A percentile compares a stretch with the other conserved stretches of the same genome.
Conservation (phyloP, 2,888 invertebrate species). For the Troilus luridus region DNA sequence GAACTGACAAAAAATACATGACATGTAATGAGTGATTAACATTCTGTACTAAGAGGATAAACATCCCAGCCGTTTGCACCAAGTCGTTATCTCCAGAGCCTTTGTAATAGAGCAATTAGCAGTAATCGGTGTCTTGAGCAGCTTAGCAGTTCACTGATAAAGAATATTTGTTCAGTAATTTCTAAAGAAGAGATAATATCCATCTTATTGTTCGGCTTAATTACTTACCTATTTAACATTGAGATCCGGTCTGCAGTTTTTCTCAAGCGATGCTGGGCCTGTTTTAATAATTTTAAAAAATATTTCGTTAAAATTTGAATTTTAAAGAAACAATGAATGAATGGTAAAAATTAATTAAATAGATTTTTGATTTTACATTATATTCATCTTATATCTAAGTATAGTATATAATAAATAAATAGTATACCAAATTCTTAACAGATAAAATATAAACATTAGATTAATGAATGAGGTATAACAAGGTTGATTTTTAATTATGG, state of each 20-base stretch:
- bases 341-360: no score
- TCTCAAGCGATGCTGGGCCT: neutral
- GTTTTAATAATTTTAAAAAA: no score
- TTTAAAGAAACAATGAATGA: no score
- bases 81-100: neutral
- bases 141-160: neutral
- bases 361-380: no score
- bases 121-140: neutral
- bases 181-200: neutral
- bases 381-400: no score
- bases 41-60: conserved; percentile 1
- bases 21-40: neutral
- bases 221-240: neutral
- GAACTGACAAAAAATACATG: neutral
- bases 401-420: no score
- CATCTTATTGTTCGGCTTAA: neutral
- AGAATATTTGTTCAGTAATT: conserved; percentile 15
- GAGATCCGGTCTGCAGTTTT: neutral
- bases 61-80: neutral
- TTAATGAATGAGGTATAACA: no score
- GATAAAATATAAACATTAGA: no score
- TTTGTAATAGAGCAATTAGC: conserved; percentile 14
- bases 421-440: no score
- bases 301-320: no score
- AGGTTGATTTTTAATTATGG: no score